Percentiles rank a stretch among this genome's conserved stretches.
These are phyloP conservation scores for Eristalinus aeneus DNA, from an alignment of 2,888 invertebrate species.

Conservation along the genomic window DNA sequence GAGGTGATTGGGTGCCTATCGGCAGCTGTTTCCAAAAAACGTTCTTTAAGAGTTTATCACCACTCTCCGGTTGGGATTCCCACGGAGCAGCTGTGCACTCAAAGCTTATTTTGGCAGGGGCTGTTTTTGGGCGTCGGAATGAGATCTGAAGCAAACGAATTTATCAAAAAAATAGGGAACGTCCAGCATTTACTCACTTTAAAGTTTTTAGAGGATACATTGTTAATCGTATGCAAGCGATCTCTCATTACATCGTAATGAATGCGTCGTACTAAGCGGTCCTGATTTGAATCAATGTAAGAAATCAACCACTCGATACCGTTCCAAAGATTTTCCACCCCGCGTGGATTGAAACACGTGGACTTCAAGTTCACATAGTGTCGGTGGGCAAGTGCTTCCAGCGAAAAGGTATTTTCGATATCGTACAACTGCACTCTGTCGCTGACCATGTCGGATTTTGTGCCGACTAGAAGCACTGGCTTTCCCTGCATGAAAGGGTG, in stretches of 20 bases:
- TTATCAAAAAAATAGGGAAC: background rate
- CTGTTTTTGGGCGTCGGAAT: slow-evolving; percentile 44
- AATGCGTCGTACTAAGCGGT: slow-evolving; percentile 14
- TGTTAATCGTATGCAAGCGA: background rate
- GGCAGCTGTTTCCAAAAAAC: slow-evolving; percentile 12
- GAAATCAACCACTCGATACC: slow-evolving; percentile 46
- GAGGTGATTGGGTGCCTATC: background rate
- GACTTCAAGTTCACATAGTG: slow-evolving; percentile 72
- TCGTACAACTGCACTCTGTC: slow-evolving; percentile 77
- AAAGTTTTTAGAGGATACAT: background rate
- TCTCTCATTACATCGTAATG: slow-evolving; percentile 16
- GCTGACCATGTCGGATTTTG: slow-evolving; percentile 73
- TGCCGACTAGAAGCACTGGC: slow-evolving; percentile 76
- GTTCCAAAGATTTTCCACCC: slow-evolving; percentile 26
- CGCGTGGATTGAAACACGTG: slow-evolving; percentile 28
- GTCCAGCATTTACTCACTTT: slow-evolving; percentile 15
- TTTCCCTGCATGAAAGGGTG: slow-evolving; percentile 76
- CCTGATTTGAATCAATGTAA: slow-evolving; percentile 3
- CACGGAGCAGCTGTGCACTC: background rate
- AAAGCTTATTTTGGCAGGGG: slow-evolving; percentile 25
- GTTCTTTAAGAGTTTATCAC: background rate
- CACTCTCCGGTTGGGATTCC: background rate
- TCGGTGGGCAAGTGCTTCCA: slow-evolving; percentile 75
- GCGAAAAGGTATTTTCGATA: slow-evolving; percentile 76
- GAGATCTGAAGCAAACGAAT: background rate